These are phyloP conservation scores for Pelecanus crispus DNA, from an alignment of 2,113 vertebrate genomes.

Conservation along the genomic window DNA sequence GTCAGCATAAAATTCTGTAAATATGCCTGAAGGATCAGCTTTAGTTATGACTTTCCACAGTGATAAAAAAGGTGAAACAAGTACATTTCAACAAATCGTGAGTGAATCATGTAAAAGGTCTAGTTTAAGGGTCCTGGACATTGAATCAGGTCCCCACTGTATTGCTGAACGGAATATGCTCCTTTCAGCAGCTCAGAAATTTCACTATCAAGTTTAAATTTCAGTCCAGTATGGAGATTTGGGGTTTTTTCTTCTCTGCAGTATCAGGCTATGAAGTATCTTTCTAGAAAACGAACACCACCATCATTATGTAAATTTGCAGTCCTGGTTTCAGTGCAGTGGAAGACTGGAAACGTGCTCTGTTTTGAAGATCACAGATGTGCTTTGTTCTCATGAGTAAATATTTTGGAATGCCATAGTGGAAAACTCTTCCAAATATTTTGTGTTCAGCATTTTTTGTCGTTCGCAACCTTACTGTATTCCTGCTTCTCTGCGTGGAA, in stretches of 20 bases:
- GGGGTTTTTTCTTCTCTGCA: background rate
- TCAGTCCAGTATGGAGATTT: background rate
- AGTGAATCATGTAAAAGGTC: background rate
- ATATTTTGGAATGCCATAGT: conserved; percentile 65
- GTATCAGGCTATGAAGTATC: background rate
- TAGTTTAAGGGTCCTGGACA: background rate
- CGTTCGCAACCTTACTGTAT: background rate
- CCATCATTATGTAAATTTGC: background rate
- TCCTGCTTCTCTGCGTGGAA: conserved; percentile 1
- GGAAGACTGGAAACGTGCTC: background rate
- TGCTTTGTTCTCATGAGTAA: conserved; percentile 67
- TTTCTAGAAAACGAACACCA: background rate
- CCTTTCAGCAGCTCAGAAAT: background rate
- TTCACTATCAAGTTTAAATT: background rate
- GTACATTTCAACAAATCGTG: background rate
- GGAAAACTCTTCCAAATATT: conserved; percentile 55
- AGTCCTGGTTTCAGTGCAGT: background rate
- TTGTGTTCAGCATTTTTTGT: conserved; percentile 42
- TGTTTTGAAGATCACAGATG: conserved; percentile 57
- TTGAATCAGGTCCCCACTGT: background rate
- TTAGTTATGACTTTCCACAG: background rate
- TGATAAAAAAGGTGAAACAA: conserved; percentile 18
- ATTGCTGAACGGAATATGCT: background rate
- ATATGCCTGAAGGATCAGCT: background rate
- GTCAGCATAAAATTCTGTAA: background rate